Base-by-base conservation (phyloP, 2,888 invertebrate species). In the Drosophila hawaiiensis region DNA sequence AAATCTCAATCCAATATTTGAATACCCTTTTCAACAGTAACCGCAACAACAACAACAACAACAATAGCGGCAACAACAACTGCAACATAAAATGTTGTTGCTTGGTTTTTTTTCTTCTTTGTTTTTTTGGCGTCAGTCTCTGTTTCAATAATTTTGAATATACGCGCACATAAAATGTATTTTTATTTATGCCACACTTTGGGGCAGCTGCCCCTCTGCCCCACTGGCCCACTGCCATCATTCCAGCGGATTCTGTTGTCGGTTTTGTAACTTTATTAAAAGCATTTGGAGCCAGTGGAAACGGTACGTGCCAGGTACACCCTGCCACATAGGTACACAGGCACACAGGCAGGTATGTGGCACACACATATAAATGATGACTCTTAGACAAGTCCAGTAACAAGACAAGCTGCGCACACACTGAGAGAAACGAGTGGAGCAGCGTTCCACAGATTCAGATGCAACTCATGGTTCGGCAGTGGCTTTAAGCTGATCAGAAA, bases 211-310 rank as follows among this genome's bases (percentile, higher is more conserved):
- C 37, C 41, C 49, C 71, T 47, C 43, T 10, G 31, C n/a, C 35
- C 37, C 12, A 2, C 25, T 28, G 31, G 14, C 61, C 3, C 37
- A 29, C 31, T n/a, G 12, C n/a, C 47, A 0, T 19, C 3, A 31
- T 56, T 22, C n/a, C 47, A 54, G 62, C 61, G 71, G 63, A 74
- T 77, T 70, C 80, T 62, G 80, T 66, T 80, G 80, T 77, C 77
- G 71, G 80, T 61, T 70, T 68, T 82, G 79, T 82, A 65, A 71
- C 81, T 81, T 79, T 81, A 81, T 81, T 81, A 82, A 82, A 76
- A 82, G 76, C 76, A 64, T 53, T 62, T 47, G 74, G 31, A 61
- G 56, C 29, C 28, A 31, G 52, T 39, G 63, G 63, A 52, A 62
- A 55, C 47, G 68, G 29, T 60, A 60, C 77, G 73, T 78, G 64